Conservation (phyloP, 2,797 vertebrate species). For the Psittacula derbiana region DNA sequence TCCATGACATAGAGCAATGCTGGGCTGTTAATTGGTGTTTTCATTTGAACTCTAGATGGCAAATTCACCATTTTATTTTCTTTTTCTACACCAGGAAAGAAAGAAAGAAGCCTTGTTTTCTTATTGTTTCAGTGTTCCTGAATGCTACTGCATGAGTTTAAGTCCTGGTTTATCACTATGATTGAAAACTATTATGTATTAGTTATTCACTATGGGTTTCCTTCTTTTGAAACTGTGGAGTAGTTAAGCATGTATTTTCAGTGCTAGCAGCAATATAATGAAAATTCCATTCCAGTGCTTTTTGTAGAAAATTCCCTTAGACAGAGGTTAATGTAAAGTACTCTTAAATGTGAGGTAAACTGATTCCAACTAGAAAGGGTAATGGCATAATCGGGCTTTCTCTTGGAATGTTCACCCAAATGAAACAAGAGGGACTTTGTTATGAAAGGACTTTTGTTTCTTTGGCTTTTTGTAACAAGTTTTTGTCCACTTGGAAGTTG, state of each 20-base stretch:
- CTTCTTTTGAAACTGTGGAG: background rate
- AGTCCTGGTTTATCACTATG: background rate
- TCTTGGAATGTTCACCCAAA: background rate
- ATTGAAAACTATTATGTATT: background rate
- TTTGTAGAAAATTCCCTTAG: background rate
- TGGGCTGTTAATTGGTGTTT: background rate
- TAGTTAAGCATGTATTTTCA: background rate
- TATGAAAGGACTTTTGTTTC: background rate
- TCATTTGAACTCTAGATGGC: background rate
- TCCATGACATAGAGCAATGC: background rate
- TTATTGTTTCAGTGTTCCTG: background rate
- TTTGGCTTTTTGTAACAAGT: background rate
- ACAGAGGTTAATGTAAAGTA: background rate
- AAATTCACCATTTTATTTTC: background rate
- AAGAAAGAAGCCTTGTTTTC: background rate
- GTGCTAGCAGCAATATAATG: background rate
- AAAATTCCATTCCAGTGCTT: background rate
- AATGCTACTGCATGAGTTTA: background rate
- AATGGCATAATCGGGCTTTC: too few species aligned
- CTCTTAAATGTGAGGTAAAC: background rate
- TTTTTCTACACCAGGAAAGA: background rate
- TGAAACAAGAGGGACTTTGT: background rate
- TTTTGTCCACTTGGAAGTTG: background rate
- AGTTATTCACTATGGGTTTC: background rate
- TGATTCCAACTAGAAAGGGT: background rate